Evolutionary conservation across 2,797 vertebrate genomes (phyloP).

Genomic region (Erethizon dorsatum): DNA sequence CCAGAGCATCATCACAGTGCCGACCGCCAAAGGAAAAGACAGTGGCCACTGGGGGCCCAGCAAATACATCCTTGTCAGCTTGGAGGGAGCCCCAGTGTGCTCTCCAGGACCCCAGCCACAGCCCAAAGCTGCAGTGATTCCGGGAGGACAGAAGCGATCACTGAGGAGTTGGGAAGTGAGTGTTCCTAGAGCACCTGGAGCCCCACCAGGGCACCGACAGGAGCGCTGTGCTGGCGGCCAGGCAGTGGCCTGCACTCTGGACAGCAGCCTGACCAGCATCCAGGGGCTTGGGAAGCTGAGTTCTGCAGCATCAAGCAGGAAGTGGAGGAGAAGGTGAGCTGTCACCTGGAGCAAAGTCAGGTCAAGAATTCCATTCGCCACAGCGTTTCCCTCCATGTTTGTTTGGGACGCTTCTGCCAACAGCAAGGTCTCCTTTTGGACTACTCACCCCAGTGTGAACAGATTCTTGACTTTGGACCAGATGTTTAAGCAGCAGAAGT

Average conservation of each 20-base stretch:
- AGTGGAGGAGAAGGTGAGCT: conserved; percentile 91
- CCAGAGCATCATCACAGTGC: conserved; percentile 93
- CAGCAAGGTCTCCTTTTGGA: conserved; percentile 97
- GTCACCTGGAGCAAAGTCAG: conserved; percentile 70
- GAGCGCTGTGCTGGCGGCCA: conserved; percentile 82
- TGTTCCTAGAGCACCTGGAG: conserved; percentile 49
- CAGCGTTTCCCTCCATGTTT: conserved; percentile 99
- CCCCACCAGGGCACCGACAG: conserved; percentile 33
- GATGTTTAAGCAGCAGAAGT: conserved; percentile 95
- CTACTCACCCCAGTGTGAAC: conserved; percentile 96
- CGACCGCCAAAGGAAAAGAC: conserved; percentile 95
- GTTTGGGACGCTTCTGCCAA: conserved; percentile 93
- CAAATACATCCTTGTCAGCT: conserved; percentile 96
- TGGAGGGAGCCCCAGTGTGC: conserved; percentile 81
- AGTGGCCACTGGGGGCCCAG: conserved; percentile 93
- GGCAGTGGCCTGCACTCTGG: conserved; percentile 87
- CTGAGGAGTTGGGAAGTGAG: conserved; percentile 56
- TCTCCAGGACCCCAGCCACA: conserved; percentile 16
- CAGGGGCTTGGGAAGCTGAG: conserved; percentile 95
- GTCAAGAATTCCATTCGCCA: conserved; percentile 90
- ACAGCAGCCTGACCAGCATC: conserved; percentile 96
- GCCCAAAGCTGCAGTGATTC: neutral
- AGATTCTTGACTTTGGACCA: conserved; percentile 96
- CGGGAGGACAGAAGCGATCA: conserved; percentile 37
- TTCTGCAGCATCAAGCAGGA: conserved; percentile 88